Conservation (phyloP, 1,140 invertebrate species). For the Aphis craccivora region DNA sequence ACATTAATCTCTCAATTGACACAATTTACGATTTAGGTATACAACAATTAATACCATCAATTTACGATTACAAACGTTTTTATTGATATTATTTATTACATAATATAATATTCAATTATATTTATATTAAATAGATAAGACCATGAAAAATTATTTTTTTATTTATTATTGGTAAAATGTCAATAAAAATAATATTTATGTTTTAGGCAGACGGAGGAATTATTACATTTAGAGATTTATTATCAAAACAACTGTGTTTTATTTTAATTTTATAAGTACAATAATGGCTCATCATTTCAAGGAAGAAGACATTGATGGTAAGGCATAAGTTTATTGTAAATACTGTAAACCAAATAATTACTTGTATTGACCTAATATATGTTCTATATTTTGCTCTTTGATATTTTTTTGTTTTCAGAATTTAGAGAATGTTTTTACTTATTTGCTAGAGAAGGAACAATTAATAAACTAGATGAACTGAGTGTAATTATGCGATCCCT, state of each 20-base stretch:
- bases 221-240: not conserved
- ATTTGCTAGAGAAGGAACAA: constrained; percentile 86
- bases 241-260: not conserved
- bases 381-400: not conserved
- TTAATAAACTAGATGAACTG: constrained; percentile 86
- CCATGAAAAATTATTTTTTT: not conserved
- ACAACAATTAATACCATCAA: too few relatives aligned
- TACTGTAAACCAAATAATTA: not conserved
- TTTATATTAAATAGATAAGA: too few relatives aligned
- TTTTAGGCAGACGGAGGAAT: not conserved
- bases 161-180: not conserved
- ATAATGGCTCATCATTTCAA: constrained; percentile 77
- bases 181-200: not conserved
- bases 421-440: constrained; percentile 94
- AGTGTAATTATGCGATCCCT: constrained; percentile 93
- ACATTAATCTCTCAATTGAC: too few relatives aligned
- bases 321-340: constrained; percentile 60
- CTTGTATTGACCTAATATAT: not conserved
- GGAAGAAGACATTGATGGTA: constrained; percentile 85
- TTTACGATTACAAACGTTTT: too few relatives aligned
- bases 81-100: too few relatives aligned
- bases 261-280: not conserved
- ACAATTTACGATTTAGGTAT: too few relatives aligned
- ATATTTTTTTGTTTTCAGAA: constrained; percentile 69
- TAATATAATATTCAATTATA: too few relatives aligned